Evolutionary conservation across 2,113 vertebrate species (phyloP).

Genomic region (Actenoides hombroni): DNA sequence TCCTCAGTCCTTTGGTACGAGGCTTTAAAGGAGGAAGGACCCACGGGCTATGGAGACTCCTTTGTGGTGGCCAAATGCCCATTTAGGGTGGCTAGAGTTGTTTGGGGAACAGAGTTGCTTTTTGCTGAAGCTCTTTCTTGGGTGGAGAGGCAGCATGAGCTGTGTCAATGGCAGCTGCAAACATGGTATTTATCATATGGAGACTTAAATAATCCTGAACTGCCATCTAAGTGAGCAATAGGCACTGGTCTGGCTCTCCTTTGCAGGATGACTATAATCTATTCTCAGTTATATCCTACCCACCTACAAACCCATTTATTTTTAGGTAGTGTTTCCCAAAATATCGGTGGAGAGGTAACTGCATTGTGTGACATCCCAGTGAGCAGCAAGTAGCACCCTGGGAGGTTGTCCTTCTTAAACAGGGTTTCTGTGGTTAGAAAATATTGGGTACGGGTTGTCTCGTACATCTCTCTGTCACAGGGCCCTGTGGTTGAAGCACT

Average conservation of each 20-base stretch:
- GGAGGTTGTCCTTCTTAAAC: background rate
- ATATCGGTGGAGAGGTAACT: background rate
- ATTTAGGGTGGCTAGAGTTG: background rate
- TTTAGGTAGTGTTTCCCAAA: background rate
- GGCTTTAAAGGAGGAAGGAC: background rate
- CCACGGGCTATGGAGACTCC: background rate
- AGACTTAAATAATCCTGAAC: background rate
- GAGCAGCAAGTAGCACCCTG: background rate
- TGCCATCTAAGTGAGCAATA: background rate
- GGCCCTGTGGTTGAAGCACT: background rate
- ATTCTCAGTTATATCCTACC: background rate
- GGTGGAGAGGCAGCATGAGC: fast-evolving
- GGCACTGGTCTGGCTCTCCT: background rate
- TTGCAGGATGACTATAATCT: background rate
- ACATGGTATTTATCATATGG: background rate
- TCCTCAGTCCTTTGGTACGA: background rate
- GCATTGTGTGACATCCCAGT: background rate
- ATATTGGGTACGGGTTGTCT: background rate
- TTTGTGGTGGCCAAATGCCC: background rate
- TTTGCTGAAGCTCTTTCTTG: background rate
- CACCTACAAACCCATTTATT: background rate
- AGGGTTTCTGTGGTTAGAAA: background rate
- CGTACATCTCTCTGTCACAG: no score
- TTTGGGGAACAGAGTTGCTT: background rate
- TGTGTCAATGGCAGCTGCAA: background rate